Evolutionary conservation across 2,113 vertebrate genomes (phyloP).

Genomic region (Muntiacus muntjak): DNA sequence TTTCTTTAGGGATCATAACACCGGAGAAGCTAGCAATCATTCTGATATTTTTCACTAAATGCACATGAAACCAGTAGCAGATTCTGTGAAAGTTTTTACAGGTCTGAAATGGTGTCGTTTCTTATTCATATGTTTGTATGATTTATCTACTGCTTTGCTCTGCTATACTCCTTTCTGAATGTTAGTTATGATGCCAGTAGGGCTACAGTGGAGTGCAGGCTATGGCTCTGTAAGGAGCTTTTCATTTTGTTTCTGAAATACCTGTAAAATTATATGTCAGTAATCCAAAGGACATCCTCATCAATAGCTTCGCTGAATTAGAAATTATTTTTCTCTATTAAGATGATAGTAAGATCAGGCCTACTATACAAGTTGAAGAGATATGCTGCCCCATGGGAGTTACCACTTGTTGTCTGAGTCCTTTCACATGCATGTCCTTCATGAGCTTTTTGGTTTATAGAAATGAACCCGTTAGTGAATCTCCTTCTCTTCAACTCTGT

Average conservation of each 20-base stretch:
- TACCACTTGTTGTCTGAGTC: not conserved
- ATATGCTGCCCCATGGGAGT: not conserved
- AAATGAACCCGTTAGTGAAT: not conserved
- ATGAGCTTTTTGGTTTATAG: not conserved
- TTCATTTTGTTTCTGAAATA: not conserved
- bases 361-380: not conserved
- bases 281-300: not conserved
- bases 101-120: not conserved
- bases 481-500: not conserved
- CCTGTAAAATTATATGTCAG: not conserved
- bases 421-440: not conserved
- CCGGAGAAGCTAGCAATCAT: not conserved
- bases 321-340: not conserved
- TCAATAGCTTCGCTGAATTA: not conserved
- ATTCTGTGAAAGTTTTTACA: not conserved
- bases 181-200: not conserved
- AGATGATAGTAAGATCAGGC: not conserved
- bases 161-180: not conserved
- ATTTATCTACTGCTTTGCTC: not conserved
- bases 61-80: rapidly evolving
- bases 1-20: not conserved
- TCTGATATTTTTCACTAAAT: not conserved
- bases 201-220: not conserved
- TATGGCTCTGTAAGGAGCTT: not conserved
- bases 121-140: not conserved